Percentiles rank a stretch among this genome's conserved stretches.
phyloP scores from a whole-genome alignment of 2,888 invertebrate genomes.

The Amitus sp. region DNA sequence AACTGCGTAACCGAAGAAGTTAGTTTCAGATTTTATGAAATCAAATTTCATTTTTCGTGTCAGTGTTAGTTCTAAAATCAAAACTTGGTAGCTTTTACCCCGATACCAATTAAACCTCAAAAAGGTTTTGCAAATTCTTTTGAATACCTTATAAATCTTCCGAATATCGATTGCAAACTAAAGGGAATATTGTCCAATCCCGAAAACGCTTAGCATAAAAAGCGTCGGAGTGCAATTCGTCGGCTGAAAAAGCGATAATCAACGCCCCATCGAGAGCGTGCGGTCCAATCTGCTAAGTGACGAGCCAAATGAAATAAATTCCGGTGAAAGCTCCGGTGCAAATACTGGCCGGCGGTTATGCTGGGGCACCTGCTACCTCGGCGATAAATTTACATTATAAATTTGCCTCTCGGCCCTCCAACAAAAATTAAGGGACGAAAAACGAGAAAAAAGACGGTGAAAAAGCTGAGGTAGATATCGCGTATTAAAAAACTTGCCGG shows the following conservation, averaged over 20 bases:
- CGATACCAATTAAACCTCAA: too few species aligned
- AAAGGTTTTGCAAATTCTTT: too few species aligned
- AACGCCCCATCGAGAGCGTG: neutral
- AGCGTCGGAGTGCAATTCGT: neutral
- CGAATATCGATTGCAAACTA: too few species aligned
- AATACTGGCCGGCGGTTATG: slow-evolving; percentile 46
- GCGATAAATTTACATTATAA: slow-evolving; percentile 26
- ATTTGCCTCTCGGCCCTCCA: neutral
- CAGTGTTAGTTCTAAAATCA: too few species aligned
- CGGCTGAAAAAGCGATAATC: neutral
- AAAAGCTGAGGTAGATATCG: neutral
- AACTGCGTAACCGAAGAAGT: too few species aligned
- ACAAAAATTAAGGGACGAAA: neutral
- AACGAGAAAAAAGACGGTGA: slow-evolving; percentile 3
- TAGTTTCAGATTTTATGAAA: too few species aligned
- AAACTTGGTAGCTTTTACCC: too few species aligned
- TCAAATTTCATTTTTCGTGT: too few species aligned
- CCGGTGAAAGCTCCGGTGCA: slow-evolving; percentile 50
- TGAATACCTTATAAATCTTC: too few species aligned
- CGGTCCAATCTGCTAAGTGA: slow-evolving; percentile 23
- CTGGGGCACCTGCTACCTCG: slow-evolving; percentile 54
- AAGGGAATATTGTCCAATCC: too few species aligned
- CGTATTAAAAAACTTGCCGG: slow-evolving; percentile 25
- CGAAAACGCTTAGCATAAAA: too few species aligned
- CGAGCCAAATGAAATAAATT: slow-evolving; percentile 48